phyloP scores from a whole-genome alignment of 30 jellyfish, hydroid and myxozoan genomes.

The Aurelia sp. region DNA sequence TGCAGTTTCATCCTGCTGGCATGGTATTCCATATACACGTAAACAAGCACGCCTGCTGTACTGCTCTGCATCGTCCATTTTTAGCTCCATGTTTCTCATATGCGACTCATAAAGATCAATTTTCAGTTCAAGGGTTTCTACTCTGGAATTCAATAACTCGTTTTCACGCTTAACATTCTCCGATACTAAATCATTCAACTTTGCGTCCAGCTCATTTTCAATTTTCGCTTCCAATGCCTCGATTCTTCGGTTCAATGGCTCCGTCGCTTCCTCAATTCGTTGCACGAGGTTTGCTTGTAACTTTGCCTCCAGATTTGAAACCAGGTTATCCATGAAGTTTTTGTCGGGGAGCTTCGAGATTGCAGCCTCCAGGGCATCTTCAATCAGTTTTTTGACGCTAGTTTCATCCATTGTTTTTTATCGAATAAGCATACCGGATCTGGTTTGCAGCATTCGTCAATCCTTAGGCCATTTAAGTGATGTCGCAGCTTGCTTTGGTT shows the following conservation, averaged over 20 bases:
- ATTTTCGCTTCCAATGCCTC: slow-evolving; percentile 6
- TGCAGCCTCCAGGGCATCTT: no score
- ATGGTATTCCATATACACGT: slow-evolving; percentile 1
- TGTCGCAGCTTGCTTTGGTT: no score
- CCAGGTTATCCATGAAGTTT: no score
- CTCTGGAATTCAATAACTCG: slow-evolving; percentile 11
- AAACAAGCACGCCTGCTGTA: neutral
- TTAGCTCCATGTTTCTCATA: slow-evolving; percentile 10
- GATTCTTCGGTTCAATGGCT: slow-evolving; percentile 20
- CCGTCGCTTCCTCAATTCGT: no score
- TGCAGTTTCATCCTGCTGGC: slow-evolving; percentile 15
- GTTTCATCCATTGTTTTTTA: no score
- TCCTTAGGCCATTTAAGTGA: no score
- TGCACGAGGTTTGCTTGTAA: no score
- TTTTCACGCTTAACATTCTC: neutral
- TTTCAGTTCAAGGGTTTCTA: slow-evolving; percentile 14
- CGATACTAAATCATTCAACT: neutral
- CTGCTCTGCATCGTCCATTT: slow-evolving; percentile 21
- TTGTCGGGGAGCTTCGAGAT: no score
- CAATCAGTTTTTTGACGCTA: no score
- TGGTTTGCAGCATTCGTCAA: no score
- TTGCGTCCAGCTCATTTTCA: slow-evolving; percentile 9
- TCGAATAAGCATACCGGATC: no score
- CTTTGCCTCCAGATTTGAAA: no score
- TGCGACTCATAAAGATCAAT: slow-evolving; percentile 15